These are phyloP conservation scores for Enteromius trimaculatus DNA, from an alignment of 2,797 vertebrate species.

Conservation along the genomic window DNA sequence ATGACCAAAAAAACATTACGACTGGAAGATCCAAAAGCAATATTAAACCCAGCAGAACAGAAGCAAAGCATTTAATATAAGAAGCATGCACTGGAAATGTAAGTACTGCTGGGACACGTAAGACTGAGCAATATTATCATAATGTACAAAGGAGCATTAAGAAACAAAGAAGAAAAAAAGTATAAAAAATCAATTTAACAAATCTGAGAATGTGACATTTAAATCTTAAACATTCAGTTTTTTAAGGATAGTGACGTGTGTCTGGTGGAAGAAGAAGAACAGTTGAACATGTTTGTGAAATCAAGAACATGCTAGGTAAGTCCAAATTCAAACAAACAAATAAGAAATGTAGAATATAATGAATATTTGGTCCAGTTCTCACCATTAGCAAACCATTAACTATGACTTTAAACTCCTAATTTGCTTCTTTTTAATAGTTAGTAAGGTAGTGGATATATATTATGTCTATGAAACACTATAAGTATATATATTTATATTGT, in stretches of 20 bases:
- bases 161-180: not conserved
- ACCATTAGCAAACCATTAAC: not conserved
- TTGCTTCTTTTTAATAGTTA: no score
- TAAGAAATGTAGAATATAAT: not conserved
- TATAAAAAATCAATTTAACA: not conserved
- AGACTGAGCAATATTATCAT: not conserved
- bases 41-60: not conserved
- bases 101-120: not conserved
- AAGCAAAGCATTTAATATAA: not conserved
- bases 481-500: no score
- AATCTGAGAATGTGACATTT: not conserved
- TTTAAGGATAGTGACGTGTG: not conserved
- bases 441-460: no score
- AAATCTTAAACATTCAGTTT: not conserved
- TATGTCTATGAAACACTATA: no score
- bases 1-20: not conserved
- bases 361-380: not conserved
- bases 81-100: not conserved
- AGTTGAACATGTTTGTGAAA: no score
- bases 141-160: not conserved
- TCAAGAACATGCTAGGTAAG: no score
- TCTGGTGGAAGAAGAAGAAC: not conserved
- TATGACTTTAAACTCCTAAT: no score
- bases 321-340: not conserved
- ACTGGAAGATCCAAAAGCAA: not conserved